These are phyloP conservation scores for Orius laevigatus DNA, from an alignment of 1,140 invertebrate species.

Conservation along the genomic window DNA sequence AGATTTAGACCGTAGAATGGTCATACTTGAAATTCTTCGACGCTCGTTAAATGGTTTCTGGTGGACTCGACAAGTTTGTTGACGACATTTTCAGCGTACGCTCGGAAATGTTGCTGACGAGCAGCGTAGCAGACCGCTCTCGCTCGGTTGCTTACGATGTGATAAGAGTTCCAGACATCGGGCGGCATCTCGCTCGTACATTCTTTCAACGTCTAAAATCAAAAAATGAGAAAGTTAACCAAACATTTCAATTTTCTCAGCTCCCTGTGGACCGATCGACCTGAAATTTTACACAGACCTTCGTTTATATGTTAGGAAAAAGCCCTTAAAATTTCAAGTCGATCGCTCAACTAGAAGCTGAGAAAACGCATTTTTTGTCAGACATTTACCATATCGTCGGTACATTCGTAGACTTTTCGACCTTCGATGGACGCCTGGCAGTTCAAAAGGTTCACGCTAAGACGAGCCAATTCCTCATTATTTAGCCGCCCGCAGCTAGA, in stretches of 20 bases:
- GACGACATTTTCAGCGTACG: constrained; percentile 46
- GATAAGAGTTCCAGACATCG: constrained; percentile 53
- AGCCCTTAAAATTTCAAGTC: too few species aligned
- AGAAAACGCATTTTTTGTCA: too few species aligned
- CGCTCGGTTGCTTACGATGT: constrained; percentile 49
- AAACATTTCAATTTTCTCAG: constrained; percentile 10
- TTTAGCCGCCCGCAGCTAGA: constrained; percentile 38
- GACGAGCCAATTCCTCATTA: constrained; percentile 47
- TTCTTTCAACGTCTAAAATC: constrained; percentile 38
- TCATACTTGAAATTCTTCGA: too few species aligned
- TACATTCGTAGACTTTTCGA: constrained; percentile 39
- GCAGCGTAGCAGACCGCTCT: constrained; percentile 48
- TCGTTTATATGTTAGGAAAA: too few species aligned
- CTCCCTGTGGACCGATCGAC: too few species aligned
- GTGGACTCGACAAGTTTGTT: constrained; percentile 37
- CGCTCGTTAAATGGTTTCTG: too few species aligned
- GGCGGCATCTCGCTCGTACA: constrained; percentile 50
- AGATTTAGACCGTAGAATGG: too few species aligned
- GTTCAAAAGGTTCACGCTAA: constrained; percentile 50
- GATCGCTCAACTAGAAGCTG: too few species aligned
- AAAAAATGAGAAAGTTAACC: constrained; percentile 13
- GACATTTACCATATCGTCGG: constrained; percentile 36
- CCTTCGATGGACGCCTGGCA: constrained; percentile 48
- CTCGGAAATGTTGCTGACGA: constrained; percentile 45
- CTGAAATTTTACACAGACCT: too few species aligned